Base-by-base conservation (phyloP, 2,113 vertebrate species). In the Silurus glanis region DNA sequence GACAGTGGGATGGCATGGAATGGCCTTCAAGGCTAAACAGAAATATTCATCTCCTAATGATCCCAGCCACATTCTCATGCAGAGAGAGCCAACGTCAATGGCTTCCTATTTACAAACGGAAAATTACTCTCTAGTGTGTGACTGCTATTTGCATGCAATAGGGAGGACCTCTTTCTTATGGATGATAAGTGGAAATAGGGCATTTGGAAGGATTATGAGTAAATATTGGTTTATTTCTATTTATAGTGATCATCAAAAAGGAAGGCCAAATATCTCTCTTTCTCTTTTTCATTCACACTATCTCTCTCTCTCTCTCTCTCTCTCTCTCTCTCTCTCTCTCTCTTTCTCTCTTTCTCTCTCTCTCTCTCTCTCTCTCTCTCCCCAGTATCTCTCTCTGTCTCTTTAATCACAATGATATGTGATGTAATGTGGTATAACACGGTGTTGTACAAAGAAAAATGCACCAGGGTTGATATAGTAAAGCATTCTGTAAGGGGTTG, bases 61-160 rank as follows among this genome's bases (percentile, higher is more conserved):
- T 82, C 62, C 49, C 12, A 66, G 56, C 6, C 19, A 74, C 16
- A 75, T 85, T 85, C 83, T 74, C 61, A 82, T 80, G 59, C 82
- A 83, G 83, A 82, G 37, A 62, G 58, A 49, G 6, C n/a, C 75
- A 21, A 67, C 13, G 12, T 59, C 72, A 49, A 83, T 85, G 61
- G n/a, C 61, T 67, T 82, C 7, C 25, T 85, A 78, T 82, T 88
- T 82, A 81, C 83, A 85, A 85, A 75, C 10, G 59, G 83, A 56
- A 82, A 78, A 88, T 78, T 5, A 83, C 81, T 78, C 47, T 61
- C 55, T 8, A 74, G 37, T 85, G 56, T 74, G 49, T 85, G 78
- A 61, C 19, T 4, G n/a, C 74, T 47, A 58, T 85, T 74, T 74
- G 17, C 64, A 75, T 62, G 47, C 37, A 45, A 25, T 37, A 72